phyloP scores from a whole-genome alignment of 2,797 vertebrate genomes.

The Clamator glandarius region DNA sequence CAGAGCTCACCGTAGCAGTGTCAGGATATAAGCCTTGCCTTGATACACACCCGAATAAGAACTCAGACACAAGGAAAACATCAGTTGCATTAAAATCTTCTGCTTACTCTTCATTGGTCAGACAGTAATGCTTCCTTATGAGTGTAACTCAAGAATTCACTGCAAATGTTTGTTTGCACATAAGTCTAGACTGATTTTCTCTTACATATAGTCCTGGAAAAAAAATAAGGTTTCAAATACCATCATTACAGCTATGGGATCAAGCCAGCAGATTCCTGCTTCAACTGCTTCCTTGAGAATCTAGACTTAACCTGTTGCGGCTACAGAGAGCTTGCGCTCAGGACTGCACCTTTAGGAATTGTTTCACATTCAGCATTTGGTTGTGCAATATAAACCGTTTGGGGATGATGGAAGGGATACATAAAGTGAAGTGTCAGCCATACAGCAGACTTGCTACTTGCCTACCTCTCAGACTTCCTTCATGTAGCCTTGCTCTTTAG shows the following conservation, averaged over 20 bases:
- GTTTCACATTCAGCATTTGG: background rate
- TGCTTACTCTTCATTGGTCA: background rate
- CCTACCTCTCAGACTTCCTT: background rate
- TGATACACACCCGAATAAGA: background rate
- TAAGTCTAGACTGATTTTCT: background rate
- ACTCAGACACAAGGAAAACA: background rate
- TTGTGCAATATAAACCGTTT: background rate
- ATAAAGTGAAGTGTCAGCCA: background rate
- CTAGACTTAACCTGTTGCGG: background rate
- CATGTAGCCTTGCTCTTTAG: background rate
- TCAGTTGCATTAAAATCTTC: background rate
- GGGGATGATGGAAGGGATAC: background rate
- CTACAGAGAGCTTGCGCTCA: background rate
- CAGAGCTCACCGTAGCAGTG: background rate
- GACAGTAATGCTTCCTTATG: background rate
- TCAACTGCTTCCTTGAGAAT: background rate
- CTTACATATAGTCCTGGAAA: accelerated
- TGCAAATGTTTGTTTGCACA: background rate
- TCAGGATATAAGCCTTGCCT: background rate
- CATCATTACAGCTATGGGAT: background rate
- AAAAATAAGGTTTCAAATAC: background rate
- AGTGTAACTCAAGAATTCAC: background rate
- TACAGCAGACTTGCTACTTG: background rate
- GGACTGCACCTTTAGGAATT: background rate
- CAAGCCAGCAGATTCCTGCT: background rate